Evolutionary conservation across 2,888 invertebrate genomes (phyloP).

Genomic region (Drosophila basisetae): DNA sequence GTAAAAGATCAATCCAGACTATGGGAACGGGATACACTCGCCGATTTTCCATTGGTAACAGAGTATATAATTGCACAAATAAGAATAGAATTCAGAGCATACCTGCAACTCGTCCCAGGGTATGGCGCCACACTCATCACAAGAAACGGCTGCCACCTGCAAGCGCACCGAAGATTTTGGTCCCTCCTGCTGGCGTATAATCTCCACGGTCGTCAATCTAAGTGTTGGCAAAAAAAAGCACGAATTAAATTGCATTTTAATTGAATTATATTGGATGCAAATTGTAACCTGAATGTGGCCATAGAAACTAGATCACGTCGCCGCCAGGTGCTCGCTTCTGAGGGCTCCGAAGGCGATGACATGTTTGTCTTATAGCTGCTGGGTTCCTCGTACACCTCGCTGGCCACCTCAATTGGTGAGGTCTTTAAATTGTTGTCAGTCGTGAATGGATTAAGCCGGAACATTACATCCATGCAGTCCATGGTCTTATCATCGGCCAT

Average conservation of each 20-base stretch:
- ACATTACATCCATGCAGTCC: constrained; percentile 90
- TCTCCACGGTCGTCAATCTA: constrained; percentile 91
- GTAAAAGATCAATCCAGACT: not conserved
- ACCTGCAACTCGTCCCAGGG: constrained; percentile 98
- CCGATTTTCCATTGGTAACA: not conserved
- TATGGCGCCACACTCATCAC: constrained; percentile 94
- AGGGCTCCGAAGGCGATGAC: constrained; percentile 93
- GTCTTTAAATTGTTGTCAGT: constrained; percentile 86
- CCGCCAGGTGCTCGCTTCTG: constrained; percentile 91
- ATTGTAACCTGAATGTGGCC: constrained; percentile 84
- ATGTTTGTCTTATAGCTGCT: constrained; percentile 87
- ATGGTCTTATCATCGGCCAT: constrained; percentile 88
- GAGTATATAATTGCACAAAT: not conserved
- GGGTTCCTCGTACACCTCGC: constrained; percentile 92
- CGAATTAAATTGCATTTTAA: constrained; percentile 25
- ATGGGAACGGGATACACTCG: not conserved
- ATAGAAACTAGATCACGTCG: constrained; percentile 91
- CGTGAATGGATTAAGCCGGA: constrained; percentile 86
- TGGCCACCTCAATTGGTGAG: constrained; percentile 90
- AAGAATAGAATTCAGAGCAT: constrained; percentile 45
- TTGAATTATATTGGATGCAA: too few relatives aligned
- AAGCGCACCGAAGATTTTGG: constrained; percentile 89
- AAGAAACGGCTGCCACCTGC: constrained; percentile 90
- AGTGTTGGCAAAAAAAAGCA: constrained; percentile 83
- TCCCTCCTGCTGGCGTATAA: constrained; percentile 90